Evolutionary conservation across 2,888 invertebrate genomes (phyloP).

Genomic region (Eilema caniola): DNA sequence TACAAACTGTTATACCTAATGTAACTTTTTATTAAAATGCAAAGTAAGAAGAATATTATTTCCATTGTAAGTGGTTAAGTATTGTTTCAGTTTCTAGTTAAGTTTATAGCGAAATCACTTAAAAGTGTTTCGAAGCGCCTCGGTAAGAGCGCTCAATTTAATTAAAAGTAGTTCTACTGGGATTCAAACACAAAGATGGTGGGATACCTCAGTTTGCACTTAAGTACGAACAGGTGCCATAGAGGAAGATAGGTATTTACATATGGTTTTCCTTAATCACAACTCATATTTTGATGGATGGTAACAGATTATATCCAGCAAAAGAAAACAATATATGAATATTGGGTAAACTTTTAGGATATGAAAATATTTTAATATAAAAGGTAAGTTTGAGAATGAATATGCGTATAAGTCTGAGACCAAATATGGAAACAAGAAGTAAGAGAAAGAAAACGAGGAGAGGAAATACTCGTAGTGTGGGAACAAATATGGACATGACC

Average conservation of each 20-base stretch:
- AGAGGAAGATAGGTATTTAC: constrained; percentile 8
- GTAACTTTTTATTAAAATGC: constrained; percentile 57
- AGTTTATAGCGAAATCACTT: constrained; percentile 75
- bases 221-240: constrained; percentile 22
- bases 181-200: constrained; percentile 54
- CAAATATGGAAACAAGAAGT: too few species aligned
- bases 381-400: not conserved
- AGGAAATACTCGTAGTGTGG: too few species aligned
- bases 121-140: constrained; percentile 66
- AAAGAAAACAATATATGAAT: too few species aligned
- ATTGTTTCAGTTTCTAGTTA: constrained; percentile 68
- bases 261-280: not conserved
- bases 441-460: too few species aligned
- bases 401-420: too few species aligned
- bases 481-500: too few species aligned
- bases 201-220: constrained; percentile 44
- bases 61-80: constrained; percentile 63
- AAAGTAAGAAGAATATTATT: constrained; percentile 52
- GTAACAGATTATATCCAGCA: too few species aligned
- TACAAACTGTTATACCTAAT: constrained; percentile 38
- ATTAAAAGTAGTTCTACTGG: constrained; percentile 70
- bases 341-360: too few species aligned
- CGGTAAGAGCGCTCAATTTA: constrained; percentile 71
- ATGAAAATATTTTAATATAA: too few species aligned
- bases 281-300: too few species aligned